A percentile compares a stretch with the other conserved stretches of the same genome.
These are phyloP conservation scores for Drosophila paulistorum DNA, from an alignment of 1,140 invertebrate genomes.

Conservation along the genomic window DNA sequence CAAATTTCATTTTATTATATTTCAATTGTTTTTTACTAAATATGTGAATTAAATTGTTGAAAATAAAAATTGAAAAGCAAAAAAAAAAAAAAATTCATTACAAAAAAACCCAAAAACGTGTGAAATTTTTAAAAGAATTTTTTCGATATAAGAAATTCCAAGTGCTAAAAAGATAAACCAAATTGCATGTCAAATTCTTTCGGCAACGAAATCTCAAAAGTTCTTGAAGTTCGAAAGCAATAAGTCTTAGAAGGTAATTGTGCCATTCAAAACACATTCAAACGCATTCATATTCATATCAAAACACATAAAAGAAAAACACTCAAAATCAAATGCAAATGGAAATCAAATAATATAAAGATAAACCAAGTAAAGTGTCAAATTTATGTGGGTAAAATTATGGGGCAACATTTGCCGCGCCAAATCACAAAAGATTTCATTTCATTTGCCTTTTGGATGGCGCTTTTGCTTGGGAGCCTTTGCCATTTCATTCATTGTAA, in stretches of 20 bases:
- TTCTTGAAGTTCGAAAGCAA: not conserved
- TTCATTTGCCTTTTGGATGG: slow-evolving; percentile 50
- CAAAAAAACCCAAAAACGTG: not conserved
- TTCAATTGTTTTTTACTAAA: not conserved
- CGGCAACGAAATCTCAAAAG: not conserved
- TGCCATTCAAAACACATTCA: not conserved
- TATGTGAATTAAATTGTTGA: too few species aligned
- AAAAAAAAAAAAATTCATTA: not conserved
- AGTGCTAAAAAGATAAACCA: slow-evolving; percentile 6
- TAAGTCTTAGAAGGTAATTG: not conserved
- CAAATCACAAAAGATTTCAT: slow-evolving; percentile 49
- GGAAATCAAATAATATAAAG: slow-evolving; percentile 17
- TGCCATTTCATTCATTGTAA: slow-evolving; percentile 1
- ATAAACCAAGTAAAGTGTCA: slow-evolving; percentile 63
- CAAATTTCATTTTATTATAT: not conserved
- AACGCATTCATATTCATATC: not conserved
- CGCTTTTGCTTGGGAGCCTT: not conserved
- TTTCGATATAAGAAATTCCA: not conserved
- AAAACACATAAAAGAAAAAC: too few species aligned
- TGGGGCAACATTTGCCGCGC: slow-evolving; percentile 43
- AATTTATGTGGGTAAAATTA: slow-evolving; percentile 74
- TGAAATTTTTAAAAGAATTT: slow-evolving; percentile 12
- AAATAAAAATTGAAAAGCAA: not conserved
- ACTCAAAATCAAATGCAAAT: not conserved
- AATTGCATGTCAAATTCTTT: slow-evolving; percentile 6